These are phyloP conservation scores for Scalopus aquaticus DNA, from an alignment of 2,113 vertebrate species.

Conservation along the genomic window DNA sequence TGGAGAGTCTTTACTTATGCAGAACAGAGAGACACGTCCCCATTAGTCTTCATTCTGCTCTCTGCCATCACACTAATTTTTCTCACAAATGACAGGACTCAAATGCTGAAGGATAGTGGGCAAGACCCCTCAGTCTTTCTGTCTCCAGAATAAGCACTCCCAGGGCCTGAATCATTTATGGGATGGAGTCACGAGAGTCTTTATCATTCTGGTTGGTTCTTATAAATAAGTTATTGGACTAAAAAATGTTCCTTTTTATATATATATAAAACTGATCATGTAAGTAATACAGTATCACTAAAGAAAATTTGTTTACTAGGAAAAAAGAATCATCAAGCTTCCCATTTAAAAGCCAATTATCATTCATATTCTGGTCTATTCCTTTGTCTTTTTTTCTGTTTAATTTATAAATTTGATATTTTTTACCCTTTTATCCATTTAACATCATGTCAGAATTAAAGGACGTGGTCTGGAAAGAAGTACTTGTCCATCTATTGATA, in stretches of 20 bases:
- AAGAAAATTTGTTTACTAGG: background rate
- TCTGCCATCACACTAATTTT: background rate
- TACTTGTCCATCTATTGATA: background rate
- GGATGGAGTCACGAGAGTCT: background rate
- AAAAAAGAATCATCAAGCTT: background rate
- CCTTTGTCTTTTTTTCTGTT: background rate
- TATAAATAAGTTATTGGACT: constrained; percentile 44
- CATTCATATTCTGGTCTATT: background rate
- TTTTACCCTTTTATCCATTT: background rate
- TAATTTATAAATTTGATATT: background rate
- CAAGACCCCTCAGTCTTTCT: background rate
- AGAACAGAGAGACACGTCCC: background rate
- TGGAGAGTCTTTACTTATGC: background rate
- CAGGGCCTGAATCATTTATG: constrained; percentile 50
- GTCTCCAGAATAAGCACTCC: background rate
- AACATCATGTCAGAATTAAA: background rate
- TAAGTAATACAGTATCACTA: background rate
- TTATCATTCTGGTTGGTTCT: constrained; percentile 40
- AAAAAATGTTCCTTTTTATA: constrained; percentile 48
- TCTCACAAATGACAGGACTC: background rate
- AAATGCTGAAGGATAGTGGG: background rate
- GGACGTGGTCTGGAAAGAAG: background rate
- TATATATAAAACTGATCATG: background rate
- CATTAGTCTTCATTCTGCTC: background rate
- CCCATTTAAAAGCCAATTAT: background rate